These are phyloP conservation scores for Apus apus DNA, from an alignment of 2,113 vertebrate genomes.

Conservation along the genomic window DNA sequence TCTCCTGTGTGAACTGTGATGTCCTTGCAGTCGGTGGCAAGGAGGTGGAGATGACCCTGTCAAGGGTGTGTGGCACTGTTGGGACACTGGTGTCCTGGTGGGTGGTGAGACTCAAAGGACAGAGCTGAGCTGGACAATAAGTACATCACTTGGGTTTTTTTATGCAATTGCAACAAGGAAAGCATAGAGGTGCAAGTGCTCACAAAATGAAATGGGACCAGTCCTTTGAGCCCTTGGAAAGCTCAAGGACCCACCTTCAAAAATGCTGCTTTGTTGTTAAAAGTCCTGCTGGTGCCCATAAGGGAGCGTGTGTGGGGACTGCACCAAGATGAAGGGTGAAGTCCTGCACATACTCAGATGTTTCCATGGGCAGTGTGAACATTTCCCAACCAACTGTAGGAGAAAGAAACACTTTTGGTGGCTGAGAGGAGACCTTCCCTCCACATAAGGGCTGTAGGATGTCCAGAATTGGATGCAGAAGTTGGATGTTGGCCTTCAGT, in stretches of 20 bases:
- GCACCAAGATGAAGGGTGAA: rapidly evolving
- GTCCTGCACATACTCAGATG: rapidly evolving
- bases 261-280: neutral
- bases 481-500: neutral
- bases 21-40: neutral
- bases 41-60: neutral
- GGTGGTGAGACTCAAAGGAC: neutral
- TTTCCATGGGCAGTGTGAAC: neutral
- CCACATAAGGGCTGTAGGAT: neutral
- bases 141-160: neutral
- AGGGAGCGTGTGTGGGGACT: rapidly evolving
- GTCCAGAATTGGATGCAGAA: neutral
- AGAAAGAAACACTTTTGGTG: neutral
- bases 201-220: neutral
- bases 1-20: neutral
- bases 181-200: rapidly evolving
- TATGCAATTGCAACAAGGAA: neutral
- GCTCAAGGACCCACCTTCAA: neutral
- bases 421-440: neutral
- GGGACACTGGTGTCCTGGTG: rapidly evolving
- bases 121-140: neutral
- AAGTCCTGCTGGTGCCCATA: neutral
- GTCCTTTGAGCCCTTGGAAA: neutral
- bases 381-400: rapidly evolving
- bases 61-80: rapidly evolving